A percentile compares a stretch with the other conserved stretches of the same genome.
Conservation (phyloP, 2,888 invertebrate species). For the Orthosia incerta region DNA sequence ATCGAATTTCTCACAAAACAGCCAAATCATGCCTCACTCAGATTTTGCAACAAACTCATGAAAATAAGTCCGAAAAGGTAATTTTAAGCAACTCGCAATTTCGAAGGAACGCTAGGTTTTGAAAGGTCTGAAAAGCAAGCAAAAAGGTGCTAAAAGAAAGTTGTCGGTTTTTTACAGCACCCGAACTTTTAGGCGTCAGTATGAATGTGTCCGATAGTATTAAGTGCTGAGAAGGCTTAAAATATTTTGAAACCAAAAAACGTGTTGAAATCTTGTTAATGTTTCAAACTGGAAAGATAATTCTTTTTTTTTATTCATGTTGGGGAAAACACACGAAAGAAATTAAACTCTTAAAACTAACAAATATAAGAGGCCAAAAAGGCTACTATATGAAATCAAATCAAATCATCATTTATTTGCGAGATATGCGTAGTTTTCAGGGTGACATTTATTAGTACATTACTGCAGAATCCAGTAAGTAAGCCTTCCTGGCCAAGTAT, state of each 20-base stretch:
- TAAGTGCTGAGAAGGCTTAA: slow-evolving; percentile 30
- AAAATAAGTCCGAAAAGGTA: slow-evolving; percentile 5
- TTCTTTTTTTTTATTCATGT: too few species aligned
- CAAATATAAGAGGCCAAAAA: too few species aligned
- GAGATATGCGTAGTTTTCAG: too few species aligned
- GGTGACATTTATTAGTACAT: too few species aligned
- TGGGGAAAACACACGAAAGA: too few species aligned
- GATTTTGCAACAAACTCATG: neutral
- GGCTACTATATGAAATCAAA: too few species aligned
- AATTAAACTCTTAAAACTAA: too few species aligned
- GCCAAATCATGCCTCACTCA: neutral
- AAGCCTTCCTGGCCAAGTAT: too few species aligned
- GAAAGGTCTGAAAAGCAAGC: slow-evolving; percentile 42
- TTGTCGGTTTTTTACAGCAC: slow-evolving; percentile 42
- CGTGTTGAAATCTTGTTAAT: too few species aligned
- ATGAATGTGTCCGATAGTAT: slow-evolving; percentile 15
- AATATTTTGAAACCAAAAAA: neutral
- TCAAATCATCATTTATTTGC: too few species aligned
- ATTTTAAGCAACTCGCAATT: neutral
- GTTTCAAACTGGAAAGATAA: too few species aligned
- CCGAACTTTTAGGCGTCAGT: slow-evolving; percentile 15
- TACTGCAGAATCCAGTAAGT: too few species aligned
- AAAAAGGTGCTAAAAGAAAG: slow-evolving; percentile 53
- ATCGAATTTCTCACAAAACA: neutral
- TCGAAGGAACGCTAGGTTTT: slow-evolving; percentile 21